Base-by-base conservation (phyloP, 2,113 vertebrate genomes). In the Hippolais icterina region DNA sequence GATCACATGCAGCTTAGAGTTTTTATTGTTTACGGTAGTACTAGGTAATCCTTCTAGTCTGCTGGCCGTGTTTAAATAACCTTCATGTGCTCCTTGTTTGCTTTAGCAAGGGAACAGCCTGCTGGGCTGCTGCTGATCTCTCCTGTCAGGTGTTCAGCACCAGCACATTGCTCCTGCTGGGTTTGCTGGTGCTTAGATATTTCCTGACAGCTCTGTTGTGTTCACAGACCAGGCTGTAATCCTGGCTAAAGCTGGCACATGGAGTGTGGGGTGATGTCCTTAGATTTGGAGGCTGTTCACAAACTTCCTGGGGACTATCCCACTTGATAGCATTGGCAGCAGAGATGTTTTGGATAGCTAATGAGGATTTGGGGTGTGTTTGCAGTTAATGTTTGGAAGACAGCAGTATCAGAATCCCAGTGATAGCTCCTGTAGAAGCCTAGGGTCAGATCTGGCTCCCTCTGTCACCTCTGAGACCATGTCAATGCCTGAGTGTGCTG, bases 81-180 rank as follows among this genome's bases (percentile, higher is more conserved):
- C 78, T 75, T 90, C 65, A 9, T 27, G 14, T 90, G 69, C 27
- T 85, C 93, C 29, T 23, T 82, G 42, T 78, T 90, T 84, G 60
- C 60, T 75, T 87, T 87, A 94, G 82, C 52, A 29, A 61, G 65
- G 65, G 50, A 84, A 37, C 47, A 93, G 65, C 52, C 74, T 78
- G 16, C 0, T 63, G 69, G 81, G 59, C 60, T 87, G 87, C 71
- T 80, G 83, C 37, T 86, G 35, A 18, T 72, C n/a, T 70, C 39
- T 64, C 13, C 79, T 83, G 46, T 70, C 42, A 44, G 64, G 39
- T 11, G 6, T 74, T 63, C 1, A 9, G 28, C 11, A 5, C 52
- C 50, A 75, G 59, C 3, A 0, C 0, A 0, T 76, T 69, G 64
- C 35, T 94, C 46, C 52, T 90, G 76, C 12, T 2, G 0, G 49